Evolutionary conservation across 2,888 invertebrate species (phyloP).

Genomic region (Margaritifera margaritifera): DNA sequence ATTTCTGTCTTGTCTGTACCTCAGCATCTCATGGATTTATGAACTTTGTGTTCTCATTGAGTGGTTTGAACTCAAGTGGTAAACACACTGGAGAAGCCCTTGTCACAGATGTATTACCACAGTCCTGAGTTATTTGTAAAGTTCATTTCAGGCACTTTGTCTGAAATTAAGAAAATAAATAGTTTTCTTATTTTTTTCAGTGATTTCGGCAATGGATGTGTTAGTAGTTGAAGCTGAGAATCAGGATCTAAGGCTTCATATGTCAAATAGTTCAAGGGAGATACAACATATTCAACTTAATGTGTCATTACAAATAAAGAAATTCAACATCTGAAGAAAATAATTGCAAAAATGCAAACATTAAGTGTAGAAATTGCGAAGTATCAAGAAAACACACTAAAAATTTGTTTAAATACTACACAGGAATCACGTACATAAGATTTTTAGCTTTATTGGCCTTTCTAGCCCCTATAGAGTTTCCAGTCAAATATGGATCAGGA

Average conservation of each 20-base stretch:
- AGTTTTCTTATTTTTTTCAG: neutral
- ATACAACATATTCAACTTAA: too few species aligned
- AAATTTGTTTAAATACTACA: conserved; percentile 8
- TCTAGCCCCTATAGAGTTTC: neutral
- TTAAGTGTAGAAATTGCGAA: neutral
- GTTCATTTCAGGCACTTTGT: conserved; percentile 4
- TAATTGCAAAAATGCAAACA: neutral
- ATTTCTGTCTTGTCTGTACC: conserved; percentile 5
- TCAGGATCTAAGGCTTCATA: too few species aligned
- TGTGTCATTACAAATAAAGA: neutral
- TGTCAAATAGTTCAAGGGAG: too few species aligned
- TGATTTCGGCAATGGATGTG: too few species aligned
- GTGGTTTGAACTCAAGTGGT: neutral
- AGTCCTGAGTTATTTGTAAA: neutral
- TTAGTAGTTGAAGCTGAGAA: neutral
- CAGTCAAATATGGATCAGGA: conserved; percentile 1
- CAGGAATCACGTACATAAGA: conserved; percentile 4
- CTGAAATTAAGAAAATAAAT: conserved; percentile 3
- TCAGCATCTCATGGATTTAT: neutral
- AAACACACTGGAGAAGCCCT: conserved; percentile 4
- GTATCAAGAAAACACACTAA: neutral
- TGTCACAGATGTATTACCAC: conserved; percentile 5
- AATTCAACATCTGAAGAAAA: neutral
- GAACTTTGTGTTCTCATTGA: neutral
- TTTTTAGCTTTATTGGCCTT: conserved; percentile 5